Evolutionary conservation across 2,888 invertebrate species (phyloP), one percentile per base, ranked within the genome.

Genomic region (Drosophila melanosoma): DNA sequence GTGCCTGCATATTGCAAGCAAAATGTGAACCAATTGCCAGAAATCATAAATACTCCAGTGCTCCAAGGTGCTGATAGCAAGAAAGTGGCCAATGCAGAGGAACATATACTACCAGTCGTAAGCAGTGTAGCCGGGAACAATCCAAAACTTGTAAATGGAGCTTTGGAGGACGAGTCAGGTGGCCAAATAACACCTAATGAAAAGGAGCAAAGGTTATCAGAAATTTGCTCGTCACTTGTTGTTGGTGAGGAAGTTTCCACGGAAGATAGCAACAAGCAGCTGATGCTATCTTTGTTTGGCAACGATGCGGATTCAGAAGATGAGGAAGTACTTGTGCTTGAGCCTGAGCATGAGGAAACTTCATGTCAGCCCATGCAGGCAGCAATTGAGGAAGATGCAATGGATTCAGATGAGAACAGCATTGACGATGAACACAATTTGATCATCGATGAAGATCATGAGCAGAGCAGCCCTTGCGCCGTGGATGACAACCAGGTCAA

Each of bases 251-350:
- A 20, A n/a, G 8, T 1, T 26, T n/a, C 5, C 7, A 12, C 12
- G 12, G 6, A 40, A 20, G 12, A 1, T 29, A 17, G n/a, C 12
- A 51, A 35, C 7, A n/a, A 42, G 10, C 40, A 33, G 15, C 17
- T 33, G 6, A 4, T 56, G 0, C 10, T 15, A 0, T 35, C 20
- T 3, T 33, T 74, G 26, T 67, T 73, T 56, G 61, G 67, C 36
- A 59, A 20, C 54, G 38, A 45, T 36, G 15, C n/a, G 1, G 69
- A 60, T 10, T 61, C 36, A 0, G 38, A 52, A 26, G n/a, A 26
- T 12, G 69, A 26, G 23, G 35, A 36, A 29, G 11, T 12, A 26
- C 8, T 11, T 2, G 17, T 36, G 17, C 36, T 20, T 26, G 11
- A 36, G 1, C 6, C 11, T 29, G 42, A 51, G 12, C 36, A 15